Percentiles rank a stretch among this genome's conserved stretches.
Conservation (phyloP, 2,888 invertebrate species). For the Lasioglossum oenotherae region DNA sequence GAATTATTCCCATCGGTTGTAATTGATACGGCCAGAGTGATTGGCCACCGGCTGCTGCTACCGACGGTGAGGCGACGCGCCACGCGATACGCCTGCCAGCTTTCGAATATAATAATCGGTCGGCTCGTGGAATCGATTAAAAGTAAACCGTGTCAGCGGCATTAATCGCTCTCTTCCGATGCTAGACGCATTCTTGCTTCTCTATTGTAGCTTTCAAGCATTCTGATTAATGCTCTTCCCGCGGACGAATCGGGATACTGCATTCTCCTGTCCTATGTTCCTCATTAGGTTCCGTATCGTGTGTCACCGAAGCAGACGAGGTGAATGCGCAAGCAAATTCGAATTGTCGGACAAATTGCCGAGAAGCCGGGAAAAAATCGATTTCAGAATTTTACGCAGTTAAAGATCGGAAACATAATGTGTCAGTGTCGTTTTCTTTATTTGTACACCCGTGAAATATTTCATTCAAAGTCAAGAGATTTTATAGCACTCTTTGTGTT, state of each 20-base stretch:
- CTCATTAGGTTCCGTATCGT: too few species aligned
- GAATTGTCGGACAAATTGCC: too few species aligned
- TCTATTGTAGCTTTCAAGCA: background rate
- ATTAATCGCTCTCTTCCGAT: conserved; percentile 27
- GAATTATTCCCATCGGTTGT: conserved; percentile 55
- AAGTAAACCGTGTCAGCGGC: conserved; percentile 42
- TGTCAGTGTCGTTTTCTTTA: too few species aligned
- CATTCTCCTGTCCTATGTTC: background rate
- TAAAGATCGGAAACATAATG: too few species aligned
- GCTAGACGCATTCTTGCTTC: conserved; percentile 28
- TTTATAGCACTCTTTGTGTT: too few species aligned
- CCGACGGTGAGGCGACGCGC: background rate
- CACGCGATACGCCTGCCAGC: background rate
- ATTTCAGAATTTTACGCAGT: too few species aligned
- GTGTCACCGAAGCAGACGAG: too few species aligned
- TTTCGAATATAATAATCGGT: conserved; percentile 47
- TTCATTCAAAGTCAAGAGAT: too few species aligned
- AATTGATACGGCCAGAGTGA: conserved; percentile 54
- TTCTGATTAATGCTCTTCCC: conserved; percentile 5
- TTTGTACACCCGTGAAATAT: too few species aligned
- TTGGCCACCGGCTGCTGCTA: background rate
- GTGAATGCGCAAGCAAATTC: too few species aligned
- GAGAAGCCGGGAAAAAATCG: too few species aligned
- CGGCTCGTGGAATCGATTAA: conserved; percentile 60
- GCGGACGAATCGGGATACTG: background rate